These are phyloP conservation scores for Ormyrus nitidulus DNA, from an alignment of 2,888 invertebrate genomes.

Conservation along the genomic window DNA sequence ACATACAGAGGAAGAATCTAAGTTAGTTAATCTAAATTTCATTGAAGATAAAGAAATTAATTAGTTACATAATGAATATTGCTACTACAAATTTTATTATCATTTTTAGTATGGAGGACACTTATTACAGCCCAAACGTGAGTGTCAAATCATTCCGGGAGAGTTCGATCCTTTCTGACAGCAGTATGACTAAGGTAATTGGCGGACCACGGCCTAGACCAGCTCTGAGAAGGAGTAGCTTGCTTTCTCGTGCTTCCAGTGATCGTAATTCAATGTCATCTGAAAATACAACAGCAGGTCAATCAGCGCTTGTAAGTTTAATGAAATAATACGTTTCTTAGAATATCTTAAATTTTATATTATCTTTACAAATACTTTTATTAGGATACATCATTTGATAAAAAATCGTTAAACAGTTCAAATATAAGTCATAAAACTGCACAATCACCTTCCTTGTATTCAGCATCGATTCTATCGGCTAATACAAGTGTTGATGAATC, in stretches of 20 bases:
- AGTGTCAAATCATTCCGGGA: conserved; percentile 61
- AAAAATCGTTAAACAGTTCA: background rate
- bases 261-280: conserved; percentile 22
- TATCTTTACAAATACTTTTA: background rate
- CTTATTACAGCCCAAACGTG: conserved; percentile 60
- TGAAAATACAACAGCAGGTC: conserved; percentile 18
- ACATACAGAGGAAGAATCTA: conserved; percentile 52
- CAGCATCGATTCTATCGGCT: conserved; percentile 62
- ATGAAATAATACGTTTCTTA: background rate
- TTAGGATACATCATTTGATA: conserved; percentile 38
- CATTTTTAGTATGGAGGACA: conserved; percentile 54
- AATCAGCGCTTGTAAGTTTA: conserved; percentile 36
- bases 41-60: background rate
- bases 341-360: background rate
- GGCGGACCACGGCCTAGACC: conserved; percentile 66
- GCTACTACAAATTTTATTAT: background rate
- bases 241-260: conserved; percentile 33
- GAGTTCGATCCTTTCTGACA: conserved; percentile 61
- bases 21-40: conserved; percentile 22
- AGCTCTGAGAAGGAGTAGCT: conserved; percentile 63
- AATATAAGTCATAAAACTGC: conserved; percentile 23
- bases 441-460: conserved; percentile 55
- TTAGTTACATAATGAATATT: background rate
- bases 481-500: conserved; percentile 62
- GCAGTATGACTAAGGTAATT: conserved; percentile 48